Conservation (phyloP, 2,888 invertebrate genomes). For the Chromoteleia sp. region DNA sequence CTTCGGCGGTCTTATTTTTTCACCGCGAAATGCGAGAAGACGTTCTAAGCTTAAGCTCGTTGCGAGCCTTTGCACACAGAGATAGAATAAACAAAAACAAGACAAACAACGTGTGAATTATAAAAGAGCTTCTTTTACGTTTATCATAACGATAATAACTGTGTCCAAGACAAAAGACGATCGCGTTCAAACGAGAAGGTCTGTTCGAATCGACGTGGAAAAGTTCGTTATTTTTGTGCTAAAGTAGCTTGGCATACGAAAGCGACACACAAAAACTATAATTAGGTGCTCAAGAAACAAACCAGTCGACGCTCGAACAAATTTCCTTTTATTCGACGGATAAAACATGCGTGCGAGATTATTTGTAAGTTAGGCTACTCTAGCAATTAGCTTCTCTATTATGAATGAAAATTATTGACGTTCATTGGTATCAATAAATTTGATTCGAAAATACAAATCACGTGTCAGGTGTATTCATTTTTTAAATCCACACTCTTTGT, state of each 20-base stretch:
- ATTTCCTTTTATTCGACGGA: conserved; percentile 20
- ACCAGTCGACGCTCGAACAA: conserved; percentile 9
- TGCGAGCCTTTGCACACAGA: conserved; percentile 62
- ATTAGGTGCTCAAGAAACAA: conserved; percentile 29
- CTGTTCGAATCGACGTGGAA: conserved; percentile 40
- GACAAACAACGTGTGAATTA: conserved; percentile 48
- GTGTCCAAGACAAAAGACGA: conserved; percentile 28
- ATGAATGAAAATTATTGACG: conserved; percentile 67
- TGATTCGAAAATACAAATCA: conserved; percentile 56
- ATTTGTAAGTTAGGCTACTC: conserved; percentile 63
- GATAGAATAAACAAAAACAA: conserved; percentile 46
- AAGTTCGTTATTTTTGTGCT: conserved; percentile 64
- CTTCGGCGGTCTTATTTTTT: conserved; percentile 73
- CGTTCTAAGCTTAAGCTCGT: conserved; percentile 64
- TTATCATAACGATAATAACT: conserved; percentile 53
- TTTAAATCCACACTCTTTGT: no score
- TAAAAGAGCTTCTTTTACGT: conserved; percentile 60
- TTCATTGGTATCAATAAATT: conserved; percentile 70
- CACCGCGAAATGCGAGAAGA: conserved; percentile 67
- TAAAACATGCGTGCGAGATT: conserved; percentile 20
- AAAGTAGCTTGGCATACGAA: conserved; percentile 65
- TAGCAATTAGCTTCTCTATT: conserved; percentile 64
- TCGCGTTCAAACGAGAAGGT: conserved; percentile 31
- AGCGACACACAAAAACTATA: conserved; percentile 13
- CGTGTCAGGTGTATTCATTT: neutral